phyloP scores from a whole-genome alignment of 2,113 vertebrate species.

The Eonycteris spelaea region DNA sequence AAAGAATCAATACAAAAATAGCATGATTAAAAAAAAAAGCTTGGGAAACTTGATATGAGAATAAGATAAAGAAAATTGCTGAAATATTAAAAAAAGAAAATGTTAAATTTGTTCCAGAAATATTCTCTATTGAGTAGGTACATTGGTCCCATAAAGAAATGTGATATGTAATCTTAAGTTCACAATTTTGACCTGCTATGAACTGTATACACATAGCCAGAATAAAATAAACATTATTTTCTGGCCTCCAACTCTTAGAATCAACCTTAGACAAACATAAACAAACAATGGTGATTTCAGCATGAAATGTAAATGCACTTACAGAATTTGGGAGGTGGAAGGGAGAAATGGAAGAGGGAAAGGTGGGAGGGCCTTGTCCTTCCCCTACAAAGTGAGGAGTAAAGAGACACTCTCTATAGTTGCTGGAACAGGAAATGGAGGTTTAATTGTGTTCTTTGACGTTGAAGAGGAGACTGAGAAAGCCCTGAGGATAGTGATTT shows the following conservation, averaged over 20 bases:
- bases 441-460: slow-evolving; percentile 26
- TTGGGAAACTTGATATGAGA: not conserved
- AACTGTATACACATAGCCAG: not conserved
- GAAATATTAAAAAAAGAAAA: not conserved
- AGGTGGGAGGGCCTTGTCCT: not conserved
- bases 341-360: too few relatives aligned
- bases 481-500: not conserved
- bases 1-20: not conserved
- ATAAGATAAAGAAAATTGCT: not conserved
- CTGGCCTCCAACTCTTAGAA: not conserved
- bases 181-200: not conserved
- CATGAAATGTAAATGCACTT: not conserved
- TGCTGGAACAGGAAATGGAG: not conserved
- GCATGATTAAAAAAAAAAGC: not conserved
- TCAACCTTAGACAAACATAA: not conserved
- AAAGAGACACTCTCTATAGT: not conserved
- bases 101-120: not conserved
- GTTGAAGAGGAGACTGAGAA: not conserved
- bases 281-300: not conserved
- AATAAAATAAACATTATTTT: slow-evolving; percentile 4
- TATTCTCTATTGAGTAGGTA: not conserved
- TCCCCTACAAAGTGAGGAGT: not conserved
- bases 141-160: not conserved
- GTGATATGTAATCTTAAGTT: not conserved
- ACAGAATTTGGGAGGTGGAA: not conserved